Conservation (phyloP, 2,888 invertebrate genomes). For the Agrilus biguttatus region DNA sequence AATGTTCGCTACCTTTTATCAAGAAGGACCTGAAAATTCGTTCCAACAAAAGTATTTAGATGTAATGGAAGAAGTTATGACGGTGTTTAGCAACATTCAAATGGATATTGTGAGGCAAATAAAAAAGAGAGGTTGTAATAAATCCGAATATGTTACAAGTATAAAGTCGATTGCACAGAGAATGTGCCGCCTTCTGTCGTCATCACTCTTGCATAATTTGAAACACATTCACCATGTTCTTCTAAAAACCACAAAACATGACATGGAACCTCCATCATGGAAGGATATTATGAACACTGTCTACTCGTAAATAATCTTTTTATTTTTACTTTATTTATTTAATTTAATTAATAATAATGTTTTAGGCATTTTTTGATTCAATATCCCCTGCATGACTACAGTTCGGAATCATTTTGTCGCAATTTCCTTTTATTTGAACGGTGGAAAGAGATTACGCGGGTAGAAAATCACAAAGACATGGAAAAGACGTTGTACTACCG, state of each 20-base stretch:
- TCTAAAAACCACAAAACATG: constrained; percentile 11
- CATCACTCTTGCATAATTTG: constrained; percentile 14
- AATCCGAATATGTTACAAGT: constrained; percentile 7
- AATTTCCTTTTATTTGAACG: constrained; percentile 18
- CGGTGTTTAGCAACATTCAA: constrained; percentile 15
- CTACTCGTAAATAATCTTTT: constrained; percentile 15
- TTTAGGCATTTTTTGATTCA: constrained; percentile 15
- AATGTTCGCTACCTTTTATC: constrained; percentile 14
- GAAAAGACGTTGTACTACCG: constrained; percentile 14
- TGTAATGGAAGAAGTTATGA: constrained; percentile 18
- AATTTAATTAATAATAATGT: background rate
- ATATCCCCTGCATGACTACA: constrained; percentile 11
- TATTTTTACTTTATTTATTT: background rate
- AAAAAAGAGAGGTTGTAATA: constrained; percentile 10
- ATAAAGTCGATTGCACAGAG: constrained; percentile 8
- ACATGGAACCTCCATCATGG: constrained; percentile 6
- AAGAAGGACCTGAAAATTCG: constrained; percentile 9
- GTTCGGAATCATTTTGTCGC: constrained; percentile 18
- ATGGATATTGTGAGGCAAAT: constrained; percentile 11
- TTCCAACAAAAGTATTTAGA: constrained; percentile 14
- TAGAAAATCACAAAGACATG: constrained; percentile 10
- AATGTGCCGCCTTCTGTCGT: constrained; percentile 13
- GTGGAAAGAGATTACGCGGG: constrained; percentile 14
- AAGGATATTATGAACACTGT: constrained; percentile 15
- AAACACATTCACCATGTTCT: constrained; percentile 18